These are phyloP conservation scores for Notechis scutatus DNA, from an alignment of 2,113 vertebrate genomes.

Conservation along the genomic window DNA sequence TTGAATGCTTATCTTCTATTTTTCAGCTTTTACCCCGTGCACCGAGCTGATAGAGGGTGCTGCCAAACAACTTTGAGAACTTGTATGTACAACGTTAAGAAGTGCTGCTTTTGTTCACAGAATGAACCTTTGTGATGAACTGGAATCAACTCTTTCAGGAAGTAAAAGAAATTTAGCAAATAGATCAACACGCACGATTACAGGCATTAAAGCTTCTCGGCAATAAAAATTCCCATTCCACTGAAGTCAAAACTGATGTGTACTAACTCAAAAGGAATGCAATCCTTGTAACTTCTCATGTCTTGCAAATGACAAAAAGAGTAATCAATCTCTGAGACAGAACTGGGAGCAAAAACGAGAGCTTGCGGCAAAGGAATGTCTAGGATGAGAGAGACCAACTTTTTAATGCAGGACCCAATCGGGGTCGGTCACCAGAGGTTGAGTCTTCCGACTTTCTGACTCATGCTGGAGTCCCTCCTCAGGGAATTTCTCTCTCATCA, in stretches of 20 bases:
- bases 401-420: not conserved
- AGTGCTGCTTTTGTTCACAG: not conserved
- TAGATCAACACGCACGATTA: not conserved
- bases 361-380: not conserved
- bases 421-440: not conserved
- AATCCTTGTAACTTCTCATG: not conserved
- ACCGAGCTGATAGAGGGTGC: not conserved
- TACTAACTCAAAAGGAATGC: not conserved
- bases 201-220: not conserved
- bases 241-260: not conserved
- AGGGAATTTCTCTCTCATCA: not conserved
- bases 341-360: not conserved
- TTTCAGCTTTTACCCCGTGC: not conserved
- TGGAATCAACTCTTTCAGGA: not conserved
- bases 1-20: not conserved
- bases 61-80: not conserved
- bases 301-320: not conserved
- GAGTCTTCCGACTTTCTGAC: not conserved
- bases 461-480: not conserved
- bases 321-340: not conserved
- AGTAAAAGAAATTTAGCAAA: not conserved
- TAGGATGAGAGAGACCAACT: not conserved
- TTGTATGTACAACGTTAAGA: constrained; percentile 1
- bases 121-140: not conserved
- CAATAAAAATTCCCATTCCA: not conserved